A percentile compares a stretch with the other conserved stretches of the same genome.
phyloP scores from a whole-genome alignment of 2,113 vertebrate species.

The Arenaria interpres region DNA sequence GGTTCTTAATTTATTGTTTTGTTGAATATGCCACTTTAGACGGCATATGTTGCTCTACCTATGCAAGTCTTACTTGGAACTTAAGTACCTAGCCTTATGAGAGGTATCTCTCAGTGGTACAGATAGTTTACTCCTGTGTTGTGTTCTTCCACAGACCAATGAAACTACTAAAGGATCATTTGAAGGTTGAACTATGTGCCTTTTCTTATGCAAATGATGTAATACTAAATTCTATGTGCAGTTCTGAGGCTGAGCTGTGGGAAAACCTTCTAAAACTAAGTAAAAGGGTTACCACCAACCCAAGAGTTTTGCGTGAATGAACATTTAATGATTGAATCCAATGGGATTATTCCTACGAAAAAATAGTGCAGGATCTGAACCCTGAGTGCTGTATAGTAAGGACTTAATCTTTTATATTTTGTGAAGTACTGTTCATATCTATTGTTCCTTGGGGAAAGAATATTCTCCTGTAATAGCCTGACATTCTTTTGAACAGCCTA shows the following conservation, averaged over 20 bases:
- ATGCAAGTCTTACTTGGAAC: background rate
- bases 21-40: background rate
- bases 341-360: background rate
- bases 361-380: background rate
- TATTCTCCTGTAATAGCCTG: background rate
- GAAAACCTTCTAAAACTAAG: background rate
- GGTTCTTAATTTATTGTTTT: background rate
- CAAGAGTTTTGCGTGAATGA: background rate
- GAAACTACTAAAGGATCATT: background rate
- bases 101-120: background rate
- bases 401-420: background rate
- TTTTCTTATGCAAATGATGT: background rate
- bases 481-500: background rate
- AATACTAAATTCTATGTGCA: background rate
- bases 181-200: background rate
- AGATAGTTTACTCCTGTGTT: background rate
- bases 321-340: background rate
- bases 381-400: background rate
- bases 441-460: background rate
- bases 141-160: background rate
- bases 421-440: background rate
- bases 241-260: background rate
- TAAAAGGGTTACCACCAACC: background rate
- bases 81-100: background rate
- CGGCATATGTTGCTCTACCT: background rate